These are phyloP conservation scores for Crotalus horridus DNA, from an alignment of 2,113 vertebrate species.

Conservation along the genomic window DNA sequence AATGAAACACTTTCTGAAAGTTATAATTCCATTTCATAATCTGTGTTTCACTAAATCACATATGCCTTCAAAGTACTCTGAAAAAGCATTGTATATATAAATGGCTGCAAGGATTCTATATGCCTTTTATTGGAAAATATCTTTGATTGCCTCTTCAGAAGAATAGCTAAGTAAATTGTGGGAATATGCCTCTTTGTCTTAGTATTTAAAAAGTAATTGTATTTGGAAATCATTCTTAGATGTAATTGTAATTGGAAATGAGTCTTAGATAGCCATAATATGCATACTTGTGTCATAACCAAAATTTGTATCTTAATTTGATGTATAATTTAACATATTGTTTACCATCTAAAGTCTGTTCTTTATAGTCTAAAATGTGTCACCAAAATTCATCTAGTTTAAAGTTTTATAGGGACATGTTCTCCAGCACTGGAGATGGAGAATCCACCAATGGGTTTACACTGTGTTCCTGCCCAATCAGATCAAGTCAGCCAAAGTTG, in stretches of 20 bases:
- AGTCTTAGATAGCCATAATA: not conserved
- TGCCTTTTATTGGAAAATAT: not conserved
- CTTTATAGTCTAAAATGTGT: not conserved
- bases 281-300: not conserved
- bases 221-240: not conserved
- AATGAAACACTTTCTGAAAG: not conserved
- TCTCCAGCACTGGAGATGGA: too few relatives aligned
- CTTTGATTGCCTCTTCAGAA: not conserved
- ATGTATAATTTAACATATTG: not conserved
- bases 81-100: not conserved
- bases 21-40: not conserved
- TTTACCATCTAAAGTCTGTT: not conserved
- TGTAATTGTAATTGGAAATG: not conserved
- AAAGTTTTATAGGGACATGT: not conserved
- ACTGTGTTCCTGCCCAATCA: too few relatives aligned
- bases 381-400: not conserved
- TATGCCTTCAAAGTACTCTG: not conserved
- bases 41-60: not conserved
- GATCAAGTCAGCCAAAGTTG: too few relatives aligned
- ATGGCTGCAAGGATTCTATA: not conserved
- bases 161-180: not conserved
- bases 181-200: not conserved
- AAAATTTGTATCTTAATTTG: not conserved
- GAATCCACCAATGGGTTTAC: too few relatives aligned
- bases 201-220: not conserved